Base-by-base conservation (phyloP, 2,797 vertebrate genomes). In the Acropternis orthonyx region DNA sequence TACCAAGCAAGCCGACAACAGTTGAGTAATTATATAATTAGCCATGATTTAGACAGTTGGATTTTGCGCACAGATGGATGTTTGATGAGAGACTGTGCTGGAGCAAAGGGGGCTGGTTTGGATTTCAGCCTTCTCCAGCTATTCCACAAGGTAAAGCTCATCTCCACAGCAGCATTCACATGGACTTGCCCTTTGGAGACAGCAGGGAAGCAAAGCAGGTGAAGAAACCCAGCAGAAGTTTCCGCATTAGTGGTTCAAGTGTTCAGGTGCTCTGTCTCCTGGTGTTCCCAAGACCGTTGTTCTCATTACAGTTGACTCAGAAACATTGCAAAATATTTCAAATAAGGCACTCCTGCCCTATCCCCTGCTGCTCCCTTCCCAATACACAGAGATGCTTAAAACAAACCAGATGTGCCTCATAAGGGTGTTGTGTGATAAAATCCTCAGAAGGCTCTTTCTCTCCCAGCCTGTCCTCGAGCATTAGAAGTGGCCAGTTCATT, bases 331-430 rank as follows among this genome's bases (percentile, higher is more conserved):
- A 93, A 83, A 95, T 68, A 76, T 93, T 96, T 97, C 95, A 95
- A 93, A 94, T 39, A 91, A 95, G 88, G 88, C 76, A 27, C 54
- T 96, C 90, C 90, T 9, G 0, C 76, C 93, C 88, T 74, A 76
- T 92, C 77, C 93, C 96, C 95, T 96, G 94, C 90, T 93, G 92
- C 63, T 96, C 39, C 30, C 88, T 86, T 91, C 94, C 86, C 89
- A 85, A 59, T 66, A 81, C 93, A 72, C 89, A 95, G 83, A 86
- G 69, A 68, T 82, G 65, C 88, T 89, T 97, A 97, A 98, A 94
- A 61, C 24, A 80, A 97, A 97, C 95, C 98, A 98, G 96, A 97
- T 97, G 98, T 95, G 65, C 43, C 26, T 2, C 84, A 58, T 41
- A 30, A 51, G 56, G 81, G 56, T 73, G 44, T 66, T 92, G 48